Evolutionary conservation across 2,113 vertebrate genomes (phyloP), one percentile per base, ranked within the genome.

Genomic region (Cephalopholis sonnerati): DNA sequence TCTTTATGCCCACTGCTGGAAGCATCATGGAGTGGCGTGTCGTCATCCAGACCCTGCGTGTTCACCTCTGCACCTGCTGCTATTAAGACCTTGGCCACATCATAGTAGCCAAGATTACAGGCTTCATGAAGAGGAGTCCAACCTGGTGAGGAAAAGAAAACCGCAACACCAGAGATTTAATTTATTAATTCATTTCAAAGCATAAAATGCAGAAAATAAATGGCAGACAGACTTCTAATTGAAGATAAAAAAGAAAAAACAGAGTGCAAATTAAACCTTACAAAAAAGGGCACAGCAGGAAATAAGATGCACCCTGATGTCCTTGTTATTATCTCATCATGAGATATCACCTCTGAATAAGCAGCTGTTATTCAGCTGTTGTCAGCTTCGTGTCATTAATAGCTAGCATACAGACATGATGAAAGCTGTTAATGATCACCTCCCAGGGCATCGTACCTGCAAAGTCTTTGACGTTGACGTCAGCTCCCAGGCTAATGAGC

Each of bases 81-180:
- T 93, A 99, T 99, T 72, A 99, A 93, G 80, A 99, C 96, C 89
- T 99, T 99, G 76, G 98, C 98, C 87, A 99, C 97, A 54, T 99
- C 98, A 0, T 99, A 99, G 93, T 97, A 99, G 76, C 98, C 98
- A 58, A 98, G 96, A 79, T 99, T 99, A 91, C 98, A 99, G 66
- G 98, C 98, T 96, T 99, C 98, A 61, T 99, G 98, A 25, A 99
- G 95, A 7, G 98, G 98, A 39, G 98, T 99, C 98, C 98, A 99
- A 69, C 98, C 98, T 99, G 74, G 7, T 48, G 78, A 17, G 57
- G 12, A 41, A 44, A 13, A 63, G 74, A 68, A 77, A 29, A 11
- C 36, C 24, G n/a, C 2, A 68, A 12, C 7, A 36, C 32, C 32
- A 36, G 27, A 59, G 11, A n/a, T 27, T 24, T 63, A 0, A 0